These are phyloP conservation scores for Phasianus colchicus DNA, from an alignment of 2,113 vertebrate genomes.

Conservation along the genomic window DNA sequence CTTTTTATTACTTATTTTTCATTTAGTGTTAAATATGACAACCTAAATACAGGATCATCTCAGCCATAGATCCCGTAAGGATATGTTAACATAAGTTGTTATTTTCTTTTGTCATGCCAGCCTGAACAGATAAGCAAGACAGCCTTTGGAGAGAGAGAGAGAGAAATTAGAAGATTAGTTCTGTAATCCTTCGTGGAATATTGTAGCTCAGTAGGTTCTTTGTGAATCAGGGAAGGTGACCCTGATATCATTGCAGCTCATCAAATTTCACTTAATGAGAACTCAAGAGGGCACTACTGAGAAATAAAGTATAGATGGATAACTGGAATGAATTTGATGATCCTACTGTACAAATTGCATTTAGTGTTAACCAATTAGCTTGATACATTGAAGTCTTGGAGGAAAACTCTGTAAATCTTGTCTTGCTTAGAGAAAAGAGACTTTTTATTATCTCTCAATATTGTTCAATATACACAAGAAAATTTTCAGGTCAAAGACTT, in stretches of 20 bases:
- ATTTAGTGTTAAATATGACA: neutral
- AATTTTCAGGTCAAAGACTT: neutral
- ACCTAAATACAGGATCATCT: neutral
- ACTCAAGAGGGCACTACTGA: conserved; percentile 11
- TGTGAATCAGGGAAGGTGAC: conserved; percentile 16
- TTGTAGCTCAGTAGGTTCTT: conserved; percentile 20
- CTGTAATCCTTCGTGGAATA: conserved; percentile 26
- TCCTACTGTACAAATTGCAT: neutral
- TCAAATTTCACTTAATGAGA: conserved; percentile 50
- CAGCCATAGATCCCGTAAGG: neutral
- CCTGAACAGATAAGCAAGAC: neutral
- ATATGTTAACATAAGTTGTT: neutral
- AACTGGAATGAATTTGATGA: neutral
- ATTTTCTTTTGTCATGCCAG: conserved; percentile 31
- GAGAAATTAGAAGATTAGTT: conserved; percentile 26
- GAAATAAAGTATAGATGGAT: neutral
- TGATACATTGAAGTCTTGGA: neutral
- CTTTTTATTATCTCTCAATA: neutral
- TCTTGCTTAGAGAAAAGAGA: neutral
- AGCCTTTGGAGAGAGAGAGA: neutral
- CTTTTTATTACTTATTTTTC: neutral
- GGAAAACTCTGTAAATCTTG: neutral
- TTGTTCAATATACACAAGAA: neutral
- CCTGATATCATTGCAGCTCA: conserved; percentile 33
- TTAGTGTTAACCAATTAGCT: conserved; percentile 16